A percentile compares a stretch with the other conserved stretches of the same genome.
Evolutionary conservation across 2,888 invertebrate species (phyloP).

Genomic region (Boloria euphrosyne): DNA sequence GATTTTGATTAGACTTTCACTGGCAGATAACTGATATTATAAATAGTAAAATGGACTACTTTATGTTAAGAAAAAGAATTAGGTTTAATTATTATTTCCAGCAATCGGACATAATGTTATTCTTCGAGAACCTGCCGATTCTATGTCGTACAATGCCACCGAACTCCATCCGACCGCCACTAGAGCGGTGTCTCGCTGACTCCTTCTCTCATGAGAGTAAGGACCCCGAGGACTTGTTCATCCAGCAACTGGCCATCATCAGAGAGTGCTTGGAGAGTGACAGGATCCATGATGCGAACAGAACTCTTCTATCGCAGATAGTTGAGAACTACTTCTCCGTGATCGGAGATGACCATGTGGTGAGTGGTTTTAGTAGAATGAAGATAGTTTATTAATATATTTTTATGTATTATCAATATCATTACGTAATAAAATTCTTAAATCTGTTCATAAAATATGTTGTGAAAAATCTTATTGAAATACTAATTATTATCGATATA

Average conservation of each 20-base stretch:
- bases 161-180: slow-evolving; percentile 76
- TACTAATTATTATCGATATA: too few species aligned
- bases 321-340: slow-evolving; percentile 74
- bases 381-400: too few species aligned
- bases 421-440: too few species aligned
- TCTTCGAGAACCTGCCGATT: slow-evolving; percentile 78
- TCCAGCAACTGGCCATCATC: slow-evolving; percentile 57
- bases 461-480: too few species aligned
- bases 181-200: slow-evolving; percentile 74
- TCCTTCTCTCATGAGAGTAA: slow-evolving; percentile 49
- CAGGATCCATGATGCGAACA: slow-evolving; percentile 83
- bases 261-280: slow-evolving; percentile 72
- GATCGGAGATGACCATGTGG: slow-evolving; percentile 70
- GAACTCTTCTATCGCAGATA: slow-evolving; percentile 73
- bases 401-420: too few species aligned
- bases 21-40: too few species aligned
- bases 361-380: slow-evolving; percentile 47
- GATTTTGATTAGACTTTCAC: too few species aligned
- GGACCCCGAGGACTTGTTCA: slow-evolving; percentile 48
- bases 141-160: slow-evolving; percentile 83
- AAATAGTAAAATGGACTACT: background rate
- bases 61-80: background rate
- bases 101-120: slow-evolving; percentile 70
- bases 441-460: too few species aligned
- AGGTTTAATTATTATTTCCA: slow-evolving; percentile 47